Percentiles rank a stretch among this genome's conserved stretches.
phyloP scores from a whole-genome alignment of 1,140 invertebrate species.

The Trachelipus rathkii region DNA sequence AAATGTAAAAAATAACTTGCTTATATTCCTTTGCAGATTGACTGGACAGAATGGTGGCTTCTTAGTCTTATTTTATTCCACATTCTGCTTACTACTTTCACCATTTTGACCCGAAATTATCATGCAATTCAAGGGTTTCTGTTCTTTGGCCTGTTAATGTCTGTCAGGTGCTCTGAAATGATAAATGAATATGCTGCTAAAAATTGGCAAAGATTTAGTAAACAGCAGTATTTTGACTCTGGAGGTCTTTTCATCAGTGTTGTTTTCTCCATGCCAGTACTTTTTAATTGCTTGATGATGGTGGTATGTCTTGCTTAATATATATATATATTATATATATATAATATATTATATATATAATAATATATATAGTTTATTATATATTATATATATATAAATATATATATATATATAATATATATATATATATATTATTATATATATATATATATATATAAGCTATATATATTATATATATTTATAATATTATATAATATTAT shows the following conservation, averaged over 20 bases:
- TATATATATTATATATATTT: too few species aligned
- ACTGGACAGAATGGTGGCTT: constrained; percentile 82
- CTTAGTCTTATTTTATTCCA: constrained; percentile 70
- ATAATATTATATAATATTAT: too few species aligned
- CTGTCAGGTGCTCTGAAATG: constrained; percentile 81
- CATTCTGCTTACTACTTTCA: constrained; percentile 68
- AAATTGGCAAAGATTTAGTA: constrained; percentile 77
- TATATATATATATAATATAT: too few species aligned
- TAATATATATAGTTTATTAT: too few species aligned
- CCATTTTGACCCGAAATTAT: constrained; percentile 74
- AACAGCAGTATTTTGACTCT: constrained; percentile 88
- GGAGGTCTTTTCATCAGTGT: constrained; percentile 88
- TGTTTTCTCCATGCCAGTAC: constrained; percentile 81
- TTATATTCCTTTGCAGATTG: constrained; percentile 65
- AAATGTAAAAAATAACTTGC: background rate
- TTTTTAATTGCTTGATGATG: constrained; percentile 86
- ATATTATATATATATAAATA: too few species aligned
- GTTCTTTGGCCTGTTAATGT: constrained; percentile 69
- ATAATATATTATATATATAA: too few species aligned
- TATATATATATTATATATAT: too few species aligned
- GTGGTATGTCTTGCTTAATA: constrained; percentile 68
- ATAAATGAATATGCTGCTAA: constrained; percentile 79
- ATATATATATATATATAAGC: too few species aligned
- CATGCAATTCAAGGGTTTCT: constrained; percentile 78
- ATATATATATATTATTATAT: too few species aligned